Conservation (phyloP, 2,113 vertebrate species). For the Pygathrix nemaeus region DNA sequence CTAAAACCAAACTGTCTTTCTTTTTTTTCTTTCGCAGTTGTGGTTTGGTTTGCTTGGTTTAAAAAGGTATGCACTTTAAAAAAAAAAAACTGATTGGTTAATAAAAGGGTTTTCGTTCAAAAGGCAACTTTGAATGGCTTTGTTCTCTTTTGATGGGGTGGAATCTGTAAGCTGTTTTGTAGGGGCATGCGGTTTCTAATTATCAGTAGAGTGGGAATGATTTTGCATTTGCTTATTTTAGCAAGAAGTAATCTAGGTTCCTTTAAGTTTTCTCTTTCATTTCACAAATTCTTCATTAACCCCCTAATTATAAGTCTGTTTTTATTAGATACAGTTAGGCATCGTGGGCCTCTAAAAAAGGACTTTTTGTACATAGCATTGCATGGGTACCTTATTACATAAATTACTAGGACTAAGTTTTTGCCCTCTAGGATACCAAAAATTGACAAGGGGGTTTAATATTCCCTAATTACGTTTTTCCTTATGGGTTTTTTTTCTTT, state of each 20-base stretch:
- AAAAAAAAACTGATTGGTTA: not conserved
- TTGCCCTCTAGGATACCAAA: not conserved
- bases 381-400: conserved; percentile 17
- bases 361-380: conserved; percentile 6
- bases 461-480: conserved; percentile 35
- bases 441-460: conserved; percentile 16
- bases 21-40: not conserved
- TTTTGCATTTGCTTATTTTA: conserved; percentile 69
- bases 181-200: conserved; percentile 41
- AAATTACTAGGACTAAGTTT: conserved; percentile 51
- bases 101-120: conserved; percentile 46
- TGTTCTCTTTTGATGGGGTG: conserved; percentile 31
- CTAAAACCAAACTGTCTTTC: not conserved
- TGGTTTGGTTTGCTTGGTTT: conserved; percentile 22
- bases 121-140: conserved; percentile 47
- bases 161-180: conserved; percentile 41
- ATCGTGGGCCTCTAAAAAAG: not conserved
- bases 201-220: conserved; percentile 39
- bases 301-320: conserved; percentile 35
- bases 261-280: conserved; percentile 50
- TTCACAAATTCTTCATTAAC: conserved; percentile 49
- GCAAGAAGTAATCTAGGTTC: conserved; percentile 55
- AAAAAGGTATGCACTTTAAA: not conserved
- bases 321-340: conserved; percentile 35
- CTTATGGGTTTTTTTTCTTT: not conserved